phyloP scores from a whole-genome alignment of 2,113 vertebrate genomes.

The Morone saxatilis region DNA sequence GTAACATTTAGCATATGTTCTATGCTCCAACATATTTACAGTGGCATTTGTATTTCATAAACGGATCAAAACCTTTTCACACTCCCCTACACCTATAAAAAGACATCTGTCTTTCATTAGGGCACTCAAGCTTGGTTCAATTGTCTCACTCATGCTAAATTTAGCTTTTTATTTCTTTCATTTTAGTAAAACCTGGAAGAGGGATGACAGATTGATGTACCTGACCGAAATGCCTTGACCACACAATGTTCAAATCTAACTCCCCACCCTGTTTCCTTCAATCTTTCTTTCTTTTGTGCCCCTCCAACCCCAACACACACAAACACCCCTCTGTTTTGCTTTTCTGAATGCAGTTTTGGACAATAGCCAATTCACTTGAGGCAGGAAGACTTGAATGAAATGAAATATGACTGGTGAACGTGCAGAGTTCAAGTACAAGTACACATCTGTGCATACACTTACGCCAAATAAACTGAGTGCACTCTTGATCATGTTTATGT shows the following conservation, averaged over 20 bases:
- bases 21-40: constrained; percentile 11
- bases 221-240: constrained; percentile 52
- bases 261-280: constrained; percentile 33
- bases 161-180: constrained; percentile 52
- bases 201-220: constrained; percentile 60
- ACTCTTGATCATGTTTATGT: constrained; percentile 30
- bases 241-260: constrained; percentile 50
- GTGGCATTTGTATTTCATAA: constrained; percentile 7
- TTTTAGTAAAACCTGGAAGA: constrained; percentile 48
- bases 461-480: constrained; percentile 29
- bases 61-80: constrained; percentile 42
- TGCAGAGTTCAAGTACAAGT: constrained; percentile 37
- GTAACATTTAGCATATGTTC: not conserved
- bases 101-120: constrained; percentile 57
- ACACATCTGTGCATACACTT: constrained; percentile 33
- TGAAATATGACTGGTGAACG: constrained; percentile 38
- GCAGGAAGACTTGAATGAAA: constrained; percentile 63
- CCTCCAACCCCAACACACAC: constrained; percentile 13
- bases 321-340: constrained; percentile 33
- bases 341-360: constrained; percentile 55
- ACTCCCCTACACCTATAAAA: constrained; percentile 32
- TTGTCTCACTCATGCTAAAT: constrained; percentile 53
- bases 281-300: constrained; percentile 38
- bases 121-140: constrained; percentile 20
- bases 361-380: constrained; percentile 39